Evolutionary conservation across 2,113 vertebrate genomes (phyloP).

Genomic region (Phoxinus phoxinus): DNA sequence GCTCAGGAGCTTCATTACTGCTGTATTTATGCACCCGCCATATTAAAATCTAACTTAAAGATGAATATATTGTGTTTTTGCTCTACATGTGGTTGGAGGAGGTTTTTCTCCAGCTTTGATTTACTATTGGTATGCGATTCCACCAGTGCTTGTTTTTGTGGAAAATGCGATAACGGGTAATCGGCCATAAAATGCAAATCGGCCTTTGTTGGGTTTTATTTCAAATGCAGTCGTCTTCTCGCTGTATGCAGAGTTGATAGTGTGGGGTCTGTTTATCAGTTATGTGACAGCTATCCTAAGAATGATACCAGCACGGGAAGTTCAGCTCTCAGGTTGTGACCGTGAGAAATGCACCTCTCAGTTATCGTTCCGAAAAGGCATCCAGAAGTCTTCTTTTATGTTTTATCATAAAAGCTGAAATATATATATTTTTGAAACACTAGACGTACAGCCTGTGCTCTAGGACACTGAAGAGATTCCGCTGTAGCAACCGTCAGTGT

Average conservation of each 20-base stretch:
- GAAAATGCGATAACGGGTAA: constrained; percentile 2
- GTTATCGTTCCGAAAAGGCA: constrained; percentile 1
- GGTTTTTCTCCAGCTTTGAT: not conserved
- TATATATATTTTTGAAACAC: not conserved
- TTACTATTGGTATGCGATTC: not conserved
- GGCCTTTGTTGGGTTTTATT: not conserved
- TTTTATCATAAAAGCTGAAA: constrained; percentile 25
- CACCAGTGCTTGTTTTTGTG: not conserved
- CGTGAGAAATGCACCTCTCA: not conserved
- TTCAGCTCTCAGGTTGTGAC: constrained; percentile 2
- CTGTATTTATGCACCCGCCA: not conserved
- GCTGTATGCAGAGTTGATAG: not conserved
- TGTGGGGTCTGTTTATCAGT: constrained; percentile 29
- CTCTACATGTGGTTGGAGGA: not conserved
- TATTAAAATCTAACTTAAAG: not conserved
- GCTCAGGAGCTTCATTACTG: not conserved
- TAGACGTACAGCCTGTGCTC: not conserved
- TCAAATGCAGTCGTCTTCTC: not conserved
- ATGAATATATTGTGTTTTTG: not conserved
- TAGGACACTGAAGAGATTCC: not conserved
- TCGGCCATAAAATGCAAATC: constrained; percentile 29
- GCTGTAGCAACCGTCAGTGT: not conserved
- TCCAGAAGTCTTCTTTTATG: not conserved
- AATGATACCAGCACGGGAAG: not conserved
- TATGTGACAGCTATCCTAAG: constrained; percentile 14